Evolutionary conservation across 2,888 invertebrate genomes (phyloP), one percentile per base, ranked within the genome.

Genomic region (Ormyrus labotus): DNA sequence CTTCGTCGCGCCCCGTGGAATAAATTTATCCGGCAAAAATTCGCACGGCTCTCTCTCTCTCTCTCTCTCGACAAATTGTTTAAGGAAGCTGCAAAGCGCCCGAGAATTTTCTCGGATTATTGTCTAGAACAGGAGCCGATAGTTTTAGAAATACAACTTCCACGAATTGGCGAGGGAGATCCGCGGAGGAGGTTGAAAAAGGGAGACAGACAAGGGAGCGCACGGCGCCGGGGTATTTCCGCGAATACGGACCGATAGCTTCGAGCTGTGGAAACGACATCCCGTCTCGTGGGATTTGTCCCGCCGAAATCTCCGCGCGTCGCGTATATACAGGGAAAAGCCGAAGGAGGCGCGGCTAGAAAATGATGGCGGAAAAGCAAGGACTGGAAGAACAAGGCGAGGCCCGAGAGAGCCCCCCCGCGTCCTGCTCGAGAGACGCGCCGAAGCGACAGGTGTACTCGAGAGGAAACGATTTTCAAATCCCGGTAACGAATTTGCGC

Each of bases 221-320:
- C 4, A 4, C 0, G 4, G 34, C 34, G 34, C 5, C 50, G 34
- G 48, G 61, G n/a, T 47, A 34, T 19, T 57, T 47, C 19, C n/a
- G 61, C 53, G 83, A 78, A 84, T 84, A 73, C 80, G 81, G 83
- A 85, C 80, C 84, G 85, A 85, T 85, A 85, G 85, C 82, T 82
- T 65, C 65, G 76, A 81, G 81, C 83, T 83, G 81, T 84, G 83
- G 83, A 86, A 85, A 85, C 85, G 86, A 87, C 85, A 81, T 84
- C 83, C 84, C 82, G 83, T 82, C 87, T 83, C 84, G 55, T 48
- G 85, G 84, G 87, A 85, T 83, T 78, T 85, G 84, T 85, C 80
- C 78, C 77, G 75, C 45, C 50, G 63, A 67, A 76, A 80, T 76
- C 76, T 76, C 71, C 61, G 80, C 55, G 80, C 72, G 67, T 67